Conservation (phyloP, 2,797 vertebrate species). For the Rhinatrema bivittatum region DNA sequence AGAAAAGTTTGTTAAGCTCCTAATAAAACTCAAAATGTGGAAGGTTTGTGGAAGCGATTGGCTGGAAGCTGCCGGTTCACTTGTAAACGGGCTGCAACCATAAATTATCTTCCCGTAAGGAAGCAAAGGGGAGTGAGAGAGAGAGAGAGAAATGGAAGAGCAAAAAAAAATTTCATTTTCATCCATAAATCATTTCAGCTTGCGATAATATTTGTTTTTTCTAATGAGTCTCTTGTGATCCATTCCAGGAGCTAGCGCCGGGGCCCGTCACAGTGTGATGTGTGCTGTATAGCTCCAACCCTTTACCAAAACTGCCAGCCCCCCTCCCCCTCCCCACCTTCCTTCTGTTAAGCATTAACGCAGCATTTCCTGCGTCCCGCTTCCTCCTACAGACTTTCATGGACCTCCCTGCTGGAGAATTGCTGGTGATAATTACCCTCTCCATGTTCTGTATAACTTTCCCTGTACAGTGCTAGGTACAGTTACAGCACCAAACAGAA, state of each 20-base stretch:
- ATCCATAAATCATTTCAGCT: slow-evolving; percentile 80
- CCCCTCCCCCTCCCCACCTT: slow-evolving; percentile 30
- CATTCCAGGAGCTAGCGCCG: slow-evolving; percentile 73
- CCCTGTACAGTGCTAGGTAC: too few species aligned
- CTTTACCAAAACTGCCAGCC: slow-evolving; percentile 68
- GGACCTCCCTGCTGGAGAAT: too few species aligned
- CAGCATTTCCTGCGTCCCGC: too few species aligned
- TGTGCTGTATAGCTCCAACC: slow-evolving; percentile 59
- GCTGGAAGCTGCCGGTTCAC: slow-evolving; percentile 59
- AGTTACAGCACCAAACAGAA: too few species aligned
- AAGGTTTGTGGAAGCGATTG: slow-evolving; percentile 66
- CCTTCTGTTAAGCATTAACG: slow-evolving; percentile 54
- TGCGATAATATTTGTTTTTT: slow-evolving; percentile 86
- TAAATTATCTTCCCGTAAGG: slow-evolving; percentile 77
- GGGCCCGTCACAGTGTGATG: slow-evolving; percentile 70
- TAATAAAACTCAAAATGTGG: slow-evolving; percentile 74
- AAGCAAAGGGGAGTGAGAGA: slow-evolving; percentile 52
- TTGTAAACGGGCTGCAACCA: slow-evolving; percentile 66
- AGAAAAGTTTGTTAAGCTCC: slow-evolving; percentile 66
- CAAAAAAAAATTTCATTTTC: slow-evolving; percentile 76
- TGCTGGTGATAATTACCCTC: too few species aligned
- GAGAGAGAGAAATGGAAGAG: slow-evolving; percentile 59
- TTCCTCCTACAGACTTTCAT: too few species aligned
- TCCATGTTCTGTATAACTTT: too few species aligned
- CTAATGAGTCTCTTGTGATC: slow-evolving; percentile 77